Percentiles rank a stretch among this genome's conserved stretches.
phyloP scores from a whole-genome alignment of 2,888 invertebrate species.

The Miltochrista miniata region DNA sequence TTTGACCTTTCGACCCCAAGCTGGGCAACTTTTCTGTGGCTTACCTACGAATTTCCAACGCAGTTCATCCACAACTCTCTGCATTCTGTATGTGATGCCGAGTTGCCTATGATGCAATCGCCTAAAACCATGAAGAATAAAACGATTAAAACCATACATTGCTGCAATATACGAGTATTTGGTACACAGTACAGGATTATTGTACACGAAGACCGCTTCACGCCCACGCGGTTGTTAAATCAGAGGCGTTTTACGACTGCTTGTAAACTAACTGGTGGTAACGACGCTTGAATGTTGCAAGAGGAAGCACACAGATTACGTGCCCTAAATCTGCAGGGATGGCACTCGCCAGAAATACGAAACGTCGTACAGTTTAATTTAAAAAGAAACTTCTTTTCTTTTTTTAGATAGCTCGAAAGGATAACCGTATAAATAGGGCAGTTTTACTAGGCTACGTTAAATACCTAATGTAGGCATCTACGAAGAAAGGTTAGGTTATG shows the following conservation, averaged over 20 bases:
- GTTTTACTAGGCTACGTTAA: too few relatives aligned
- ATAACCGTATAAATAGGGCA: too few relatives aligned
- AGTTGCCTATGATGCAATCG: neutral
- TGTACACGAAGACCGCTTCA: conserved; percentile 18
- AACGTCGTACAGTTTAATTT: too few relatives aligned
- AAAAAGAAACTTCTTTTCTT: too few relatives aligned
- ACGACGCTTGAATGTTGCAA: conserved; percentile 50
- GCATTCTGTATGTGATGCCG: neutral
- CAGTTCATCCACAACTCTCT: too few relatives aligned
- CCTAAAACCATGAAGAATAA: neutral
- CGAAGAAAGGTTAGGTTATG: too few relatives aligned
- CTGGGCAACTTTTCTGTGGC: too few relatives aligned
- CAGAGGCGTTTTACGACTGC: conserved; percentile 40
- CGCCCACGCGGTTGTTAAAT: conserved; percentile 44
- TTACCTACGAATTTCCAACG: too few relatives aligned
- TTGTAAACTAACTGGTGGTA: conserved; percentile 33
- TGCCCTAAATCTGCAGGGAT: conserved; percentile 42
- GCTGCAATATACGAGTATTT: neutral
- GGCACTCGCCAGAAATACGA: conserved; percentile 4
- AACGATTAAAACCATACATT: conserved; percentile 10
- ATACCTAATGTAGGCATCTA: too few relatives aligned
- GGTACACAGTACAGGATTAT: neutral
- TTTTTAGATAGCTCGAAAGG: too few relatives aligned
- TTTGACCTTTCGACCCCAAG: too few relatives aligned
- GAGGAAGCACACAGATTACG: conserved; percentile 56